phyloP scores from a whole-genome alignment of 2,113 vertebrate genomes.

The Pycnonotus jocosus region DNA sequence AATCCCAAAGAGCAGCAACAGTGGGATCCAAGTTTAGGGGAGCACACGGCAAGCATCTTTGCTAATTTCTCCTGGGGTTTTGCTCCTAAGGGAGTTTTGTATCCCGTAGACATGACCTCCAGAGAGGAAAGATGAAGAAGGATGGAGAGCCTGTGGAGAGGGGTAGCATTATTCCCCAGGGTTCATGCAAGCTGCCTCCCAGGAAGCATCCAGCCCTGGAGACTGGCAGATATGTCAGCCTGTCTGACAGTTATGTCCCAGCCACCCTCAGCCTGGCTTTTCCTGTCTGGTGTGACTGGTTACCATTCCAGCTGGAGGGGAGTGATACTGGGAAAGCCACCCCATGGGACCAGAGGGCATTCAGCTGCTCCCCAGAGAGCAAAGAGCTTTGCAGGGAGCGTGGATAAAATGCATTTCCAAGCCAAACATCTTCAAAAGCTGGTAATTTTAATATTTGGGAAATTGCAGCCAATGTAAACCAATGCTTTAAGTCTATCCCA shows the following conservation, averaged over 20 bases:
- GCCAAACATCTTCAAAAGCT: background rate
- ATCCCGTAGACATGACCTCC: background rate
- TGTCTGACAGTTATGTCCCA: background rate
- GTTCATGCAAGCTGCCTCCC: background rate
- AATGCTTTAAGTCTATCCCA: background rate
- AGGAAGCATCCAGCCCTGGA: background rate
- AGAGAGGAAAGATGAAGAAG: background rate
- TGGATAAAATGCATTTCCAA: background rate
- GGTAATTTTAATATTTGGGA: background rate
- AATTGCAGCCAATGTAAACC: background rate
- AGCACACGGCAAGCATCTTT: background rate
- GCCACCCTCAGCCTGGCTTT: background rate
- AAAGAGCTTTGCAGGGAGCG: accelerated
- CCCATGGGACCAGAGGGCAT: background rate
- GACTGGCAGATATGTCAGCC: background rate
- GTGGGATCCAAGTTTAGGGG: background rate
- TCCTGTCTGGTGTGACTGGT: background rate
- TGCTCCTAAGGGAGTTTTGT: background rate
- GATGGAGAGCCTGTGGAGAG: background rate
- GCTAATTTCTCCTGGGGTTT: background rate
- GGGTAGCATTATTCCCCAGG: background rate
- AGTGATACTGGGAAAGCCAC: background rate
- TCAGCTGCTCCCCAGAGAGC: background rate
- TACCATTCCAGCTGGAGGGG: background rate
- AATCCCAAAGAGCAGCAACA: accelerated